Base-by-base conservation (phyloP, 64 coral and sea anemone species). In the Porites australiensis region DNA sequence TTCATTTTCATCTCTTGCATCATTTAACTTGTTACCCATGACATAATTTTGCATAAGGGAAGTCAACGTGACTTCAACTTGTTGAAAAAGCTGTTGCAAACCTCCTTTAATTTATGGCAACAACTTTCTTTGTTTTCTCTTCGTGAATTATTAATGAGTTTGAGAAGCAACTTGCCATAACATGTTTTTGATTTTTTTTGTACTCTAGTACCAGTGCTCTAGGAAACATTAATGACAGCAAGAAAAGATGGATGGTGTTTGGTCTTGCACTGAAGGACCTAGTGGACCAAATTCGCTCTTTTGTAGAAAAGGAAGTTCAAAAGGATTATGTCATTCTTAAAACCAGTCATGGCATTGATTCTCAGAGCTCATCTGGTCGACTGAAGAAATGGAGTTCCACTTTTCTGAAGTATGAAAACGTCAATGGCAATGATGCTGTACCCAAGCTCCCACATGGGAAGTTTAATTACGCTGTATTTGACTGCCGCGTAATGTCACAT, bases 231-330 rank as follows among this genome's bases (percentile, higher is more conserved):
- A 60, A 18, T 61, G 79, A 91, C 64, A 83, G 74, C 66, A 66
- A 92, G n/a, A 92, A 86, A 64, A 70, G 90, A 74, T 92, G 90
- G 90, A 7, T 75, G 43, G 70, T 66, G 50, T 70, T 86, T 74
- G 90, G 90, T 5, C 21, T 92, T 73, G 62, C 61, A 57, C 79
- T 92, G 53, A 75, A 74, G 45, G 90, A 64, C 48, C 70, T 92
- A 44, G 50, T 92, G 5, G 27, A 80, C 8, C 70, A 68, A 74
- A 75, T 85, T 18, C 90, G 80, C 9, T 8, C 44, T 0, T 74
- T 92, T 50, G 46, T 92, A 8, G 44, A 75, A 53, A 8, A 70
- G 16, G 52, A 84, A 49, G 44, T 92, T 21, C 20, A 63, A 6
- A 59, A 85, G 19, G 61, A 92, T 16, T 92, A 92, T 83, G 70